These are phyloP conservation scores for Malacosoma neustria DNA, from an alignment of 2,888 invertebrate genomes.

Conservation along the genomic window DNA sequence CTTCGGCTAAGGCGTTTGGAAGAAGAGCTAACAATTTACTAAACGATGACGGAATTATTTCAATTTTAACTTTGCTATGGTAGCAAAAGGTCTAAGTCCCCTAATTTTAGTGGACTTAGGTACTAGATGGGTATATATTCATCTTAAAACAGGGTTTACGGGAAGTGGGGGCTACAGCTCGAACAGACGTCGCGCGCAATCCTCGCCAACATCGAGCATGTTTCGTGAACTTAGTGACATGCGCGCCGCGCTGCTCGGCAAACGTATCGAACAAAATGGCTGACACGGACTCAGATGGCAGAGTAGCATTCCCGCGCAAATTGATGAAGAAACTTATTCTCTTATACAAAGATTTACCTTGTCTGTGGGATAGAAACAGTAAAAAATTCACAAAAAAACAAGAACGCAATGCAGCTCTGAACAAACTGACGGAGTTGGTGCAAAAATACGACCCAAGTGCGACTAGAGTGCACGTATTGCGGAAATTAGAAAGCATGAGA, in stretches of 20 bases:
- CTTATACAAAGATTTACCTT: slow-evolving; percentile 41
- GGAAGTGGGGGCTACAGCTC: slow-evolving; percentile 8
- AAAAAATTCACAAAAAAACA: slow-evolving; percentile 42
- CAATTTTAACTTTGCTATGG: too few relatives aligned
- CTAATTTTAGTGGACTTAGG: too few relatives aligned
- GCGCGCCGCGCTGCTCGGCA: slow-evolving; percentile 50
- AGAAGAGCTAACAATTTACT: too few relatives aligned
- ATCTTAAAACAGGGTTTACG: too few relatives aligned
- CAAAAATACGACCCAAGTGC: slow-evolving; percentile 48
- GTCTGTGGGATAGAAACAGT: slow-evolving; percentile 46
- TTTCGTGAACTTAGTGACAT: slow-evolving; percentile 32
- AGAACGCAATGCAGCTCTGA: slow-evolving; percentile 44
- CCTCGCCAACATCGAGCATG: slow-evolving; percentile 18
- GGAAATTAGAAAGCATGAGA: slow-evolving; percentile 59
- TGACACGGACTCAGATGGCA: slow-evolving; percentile 15
- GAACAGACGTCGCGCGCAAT: slow-evolving; percentile 11
- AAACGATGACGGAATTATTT: too few relatives aligned
- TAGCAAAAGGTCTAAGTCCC: too few relatives aligned
- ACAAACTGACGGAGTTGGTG: slow-evolving; percentile 44
- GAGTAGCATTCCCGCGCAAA: slow-evolving; percentile 47
- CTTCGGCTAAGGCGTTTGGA: too few relatives aligned
- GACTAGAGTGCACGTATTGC: slow-evolving; percentile 51
- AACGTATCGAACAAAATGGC: slow-evolving; percentile 34
- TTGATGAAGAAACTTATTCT: slow-evolving; percentile 43
- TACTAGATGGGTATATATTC: too few relatives aligned